phyloP scores from a whole-genome alignment of 2,888 invertebrate species.

The Stenichneumon culpator region DNA sequence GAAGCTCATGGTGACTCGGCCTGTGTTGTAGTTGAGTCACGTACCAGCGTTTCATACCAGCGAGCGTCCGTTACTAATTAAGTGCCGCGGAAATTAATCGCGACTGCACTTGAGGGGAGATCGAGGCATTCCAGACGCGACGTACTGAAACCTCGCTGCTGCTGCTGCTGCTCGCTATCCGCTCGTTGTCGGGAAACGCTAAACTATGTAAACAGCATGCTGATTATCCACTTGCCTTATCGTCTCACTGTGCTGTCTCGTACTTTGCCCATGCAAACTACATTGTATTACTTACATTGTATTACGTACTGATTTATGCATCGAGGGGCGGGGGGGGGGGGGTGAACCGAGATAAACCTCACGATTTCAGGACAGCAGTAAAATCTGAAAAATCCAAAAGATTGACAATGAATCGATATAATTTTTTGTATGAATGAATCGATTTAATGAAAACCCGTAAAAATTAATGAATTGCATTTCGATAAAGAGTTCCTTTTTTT shows the following conservation, averaged over 20 bases:
- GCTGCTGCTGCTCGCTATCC: conserved; percentile 59
- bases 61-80: conserved; percentile 78
- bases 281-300: neutral
- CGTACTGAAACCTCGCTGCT: conserved; percentile 40
- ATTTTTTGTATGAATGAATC: neutral
- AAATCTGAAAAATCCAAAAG: conserved; percentile 24
- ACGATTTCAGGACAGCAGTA: neutral
- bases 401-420: neutral
- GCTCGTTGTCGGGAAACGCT: conserved; percentile 72
- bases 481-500: conserved; percentile 37
- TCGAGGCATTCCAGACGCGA: conserved; percentile 47
- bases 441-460: conserved; percentile 25
- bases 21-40: conserved; percentile 25
- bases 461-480: conserved; percentile 33
- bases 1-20: neutral
- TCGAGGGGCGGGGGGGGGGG: neutral
- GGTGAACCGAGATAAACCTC: neutral
- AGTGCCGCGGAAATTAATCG: conserved; percentile 81
- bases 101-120: conserved; percentile 56
- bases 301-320: neutral
- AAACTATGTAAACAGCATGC: conserved; percentile 81
- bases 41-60: conserved; percentile 53
- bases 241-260: conserved; percentile 62
- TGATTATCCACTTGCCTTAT: conserved; percentile 81
- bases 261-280: conserved; percentile 25